phyloP scores from a whole-genome alignment of 2,888 invertebrate genomes.

The Habroteleia sp. region DNA sequence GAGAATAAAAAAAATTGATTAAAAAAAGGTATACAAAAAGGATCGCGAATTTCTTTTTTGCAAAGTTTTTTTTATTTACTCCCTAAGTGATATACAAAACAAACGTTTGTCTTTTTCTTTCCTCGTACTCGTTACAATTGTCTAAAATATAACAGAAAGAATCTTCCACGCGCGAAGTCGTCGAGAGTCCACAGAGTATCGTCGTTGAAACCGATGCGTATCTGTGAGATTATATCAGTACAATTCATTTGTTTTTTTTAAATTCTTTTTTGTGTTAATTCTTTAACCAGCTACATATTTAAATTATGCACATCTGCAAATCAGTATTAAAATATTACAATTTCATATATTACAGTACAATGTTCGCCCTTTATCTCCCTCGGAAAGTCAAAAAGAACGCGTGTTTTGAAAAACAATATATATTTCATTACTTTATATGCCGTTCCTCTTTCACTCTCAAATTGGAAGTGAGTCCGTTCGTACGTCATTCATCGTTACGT shows the following conservation, averaged over 20 bases:
- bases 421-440: background rate
- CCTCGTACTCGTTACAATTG: constrained; percentile 81
- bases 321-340: constrained; percentile 82
- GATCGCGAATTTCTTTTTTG: constrained; percentile 82
- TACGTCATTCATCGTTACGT: constrained; percentile 25
- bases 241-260: constrained; percentile 72
- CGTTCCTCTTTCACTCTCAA: constrained; percentile 16
- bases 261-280: constrained; percentile 30
- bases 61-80: constrained; percentile 83
- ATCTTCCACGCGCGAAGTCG: constrained; percentile 80
- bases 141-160: constrained; percentile 84
- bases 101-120: constrained; percentile 81
- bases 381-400: constrained; percentile 29
- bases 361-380: constrained; percentile 66
- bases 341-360: constrained; percentile 80
- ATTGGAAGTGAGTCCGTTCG: constrained; percentile 29
- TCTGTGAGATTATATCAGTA: constrained; percentile 71
- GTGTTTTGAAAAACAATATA: background rate
- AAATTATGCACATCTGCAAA: constrained; percentile 81
- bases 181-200: constrained; percentile 76
- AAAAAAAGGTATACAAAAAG: constrained; percentile 94
- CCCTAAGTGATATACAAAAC: constrained; percentile 85
- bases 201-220: constrained; percentile 68
- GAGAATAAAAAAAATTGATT: too few species aligned
- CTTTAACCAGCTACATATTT: constrained; percentile 77